Conservation (phyloP, 2,113 vertebrate genomes). For the Morone chrysops region DNA sequence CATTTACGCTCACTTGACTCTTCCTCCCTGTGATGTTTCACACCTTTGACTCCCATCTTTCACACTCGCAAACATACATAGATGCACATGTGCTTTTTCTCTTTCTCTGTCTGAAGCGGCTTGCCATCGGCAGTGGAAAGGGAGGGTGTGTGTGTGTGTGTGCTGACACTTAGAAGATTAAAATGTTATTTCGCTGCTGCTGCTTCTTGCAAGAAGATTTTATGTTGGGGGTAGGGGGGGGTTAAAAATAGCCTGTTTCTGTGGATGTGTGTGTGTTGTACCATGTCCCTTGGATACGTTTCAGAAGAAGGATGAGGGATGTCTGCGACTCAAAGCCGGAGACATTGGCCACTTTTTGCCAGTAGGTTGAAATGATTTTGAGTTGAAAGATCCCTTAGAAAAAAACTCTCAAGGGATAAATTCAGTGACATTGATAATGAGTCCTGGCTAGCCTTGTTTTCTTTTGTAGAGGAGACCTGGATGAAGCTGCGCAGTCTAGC, state of each 20-base stretch:
- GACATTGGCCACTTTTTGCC: constrained; percentile 2
- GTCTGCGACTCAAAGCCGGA: constrained; percentile 13
- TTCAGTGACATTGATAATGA: constrained; percentile 30
- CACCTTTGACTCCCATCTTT: constrained; percentile 30
- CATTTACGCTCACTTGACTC: constrained; percentile 48
- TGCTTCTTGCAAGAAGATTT: constrained; percentile 49
- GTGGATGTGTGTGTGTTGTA: constrained; percentile 14
- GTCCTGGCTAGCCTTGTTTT: constrained; percentile 35
- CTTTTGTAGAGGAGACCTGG: constrained; percentile 29
- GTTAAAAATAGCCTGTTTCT: constrained; percentile 61
- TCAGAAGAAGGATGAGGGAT: constrained; percentile 5
- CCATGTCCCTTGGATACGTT: not conserved
- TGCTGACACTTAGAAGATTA: constrained; percentile 42
- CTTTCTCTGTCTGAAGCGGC: not conserved
- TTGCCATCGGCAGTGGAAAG: not conserved
- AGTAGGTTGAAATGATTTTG: not conserved
- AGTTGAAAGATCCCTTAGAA: not conserved
- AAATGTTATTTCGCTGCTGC: constrained; percentile 56
- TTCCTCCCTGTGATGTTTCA: constrained; percentile 29
- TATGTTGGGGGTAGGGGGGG: not conserved
- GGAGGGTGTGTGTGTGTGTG: not conserved
- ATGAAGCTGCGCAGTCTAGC: constrained; percentile 14
- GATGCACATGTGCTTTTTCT: not conserved
- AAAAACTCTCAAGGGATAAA: constrained; percentile 21
- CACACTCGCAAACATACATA: not conserved